Conservation (phyloP, 2,888 invertebrate genomes). For the Eurois occulta region DNA sequence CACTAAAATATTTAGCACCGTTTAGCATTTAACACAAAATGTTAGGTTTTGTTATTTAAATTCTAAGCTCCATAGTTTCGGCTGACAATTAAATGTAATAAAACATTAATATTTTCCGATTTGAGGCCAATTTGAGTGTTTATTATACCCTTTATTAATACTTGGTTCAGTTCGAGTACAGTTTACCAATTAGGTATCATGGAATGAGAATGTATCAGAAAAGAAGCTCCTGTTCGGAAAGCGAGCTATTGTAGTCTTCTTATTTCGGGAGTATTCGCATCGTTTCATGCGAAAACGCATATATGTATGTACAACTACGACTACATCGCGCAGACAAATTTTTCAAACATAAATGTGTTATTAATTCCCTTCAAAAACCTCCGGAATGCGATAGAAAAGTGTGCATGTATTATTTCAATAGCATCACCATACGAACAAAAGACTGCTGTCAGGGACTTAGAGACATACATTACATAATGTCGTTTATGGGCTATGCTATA, state of each 20-base stretch:
- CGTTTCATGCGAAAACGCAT: too few species aligned
- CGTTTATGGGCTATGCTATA: not conserved
- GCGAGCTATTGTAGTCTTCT: not conserved
- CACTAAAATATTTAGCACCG: conserved; percentile 45
- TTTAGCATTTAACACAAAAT: conserved; percentile 24
- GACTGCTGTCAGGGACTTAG: too few species aligned
- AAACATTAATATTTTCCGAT: conserved; percentile 69
- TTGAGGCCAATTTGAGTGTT: conserved; percentile 62
- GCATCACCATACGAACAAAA: not conserved
- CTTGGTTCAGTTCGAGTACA: conserved; percentile 48
- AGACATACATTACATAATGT: not conserved
- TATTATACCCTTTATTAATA: conserved; percentile 67
- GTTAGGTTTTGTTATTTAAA: conserved; percentile 31
- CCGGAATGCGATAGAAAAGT: not conserved
- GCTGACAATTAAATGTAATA: conserved; percentile 72
- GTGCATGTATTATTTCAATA: not conserved
- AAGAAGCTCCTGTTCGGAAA: not conserved
- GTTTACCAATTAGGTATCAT: conserved; percentile 56
- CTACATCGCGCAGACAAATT: not conserved
- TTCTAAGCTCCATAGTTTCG: conserved; percentile 19
- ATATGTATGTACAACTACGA: too few species aligned
- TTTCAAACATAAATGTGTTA: not conserved
- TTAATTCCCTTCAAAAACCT: not conserved
- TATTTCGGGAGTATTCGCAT: not conserved
- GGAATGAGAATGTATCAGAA: conserved; percentile 1